Conservation (phyloP, 2,797 vertebrate genomes). For the Gallirallus australis region DNA sequence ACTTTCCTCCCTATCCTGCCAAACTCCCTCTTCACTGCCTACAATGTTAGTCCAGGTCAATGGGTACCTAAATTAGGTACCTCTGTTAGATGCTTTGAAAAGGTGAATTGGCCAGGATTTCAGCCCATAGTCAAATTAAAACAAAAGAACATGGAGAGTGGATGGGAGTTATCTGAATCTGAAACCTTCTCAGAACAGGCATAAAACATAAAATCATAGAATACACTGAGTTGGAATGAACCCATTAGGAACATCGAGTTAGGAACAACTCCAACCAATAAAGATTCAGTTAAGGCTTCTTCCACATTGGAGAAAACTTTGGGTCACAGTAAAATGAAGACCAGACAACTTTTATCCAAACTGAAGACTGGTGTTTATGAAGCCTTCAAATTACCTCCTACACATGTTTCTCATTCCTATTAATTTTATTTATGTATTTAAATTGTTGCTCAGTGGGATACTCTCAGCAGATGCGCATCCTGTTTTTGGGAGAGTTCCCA, state of each 20-base stretch:
- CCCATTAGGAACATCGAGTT: too few species aligned
- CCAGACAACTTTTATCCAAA: not conserved
- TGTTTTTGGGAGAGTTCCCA: not conserved
- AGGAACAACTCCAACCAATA: too few species aligned
- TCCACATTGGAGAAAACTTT: not conserved
- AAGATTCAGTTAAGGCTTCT: not conserved
- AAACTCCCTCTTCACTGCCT: not conserved
- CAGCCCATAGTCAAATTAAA: not conserved
- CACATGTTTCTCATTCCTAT: not conserved
- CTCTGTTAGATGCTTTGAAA: not conserved
- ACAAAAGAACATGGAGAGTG: not conserved
- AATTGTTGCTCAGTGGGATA: not conserved
- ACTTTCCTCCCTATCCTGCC: not conserved
- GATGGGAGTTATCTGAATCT: not conserved
- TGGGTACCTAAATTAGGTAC: not conserved
- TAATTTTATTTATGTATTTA: conserved; percentile 39
- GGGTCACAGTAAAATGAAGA: not conserved
- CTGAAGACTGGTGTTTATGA: not conserved
- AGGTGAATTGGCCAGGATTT: not conserved
- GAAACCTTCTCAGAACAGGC: not conserved
- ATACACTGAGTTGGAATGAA: too few species aligned
- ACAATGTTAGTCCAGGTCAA: not conserved
- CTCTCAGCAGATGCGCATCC: not conserved
- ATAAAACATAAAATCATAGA: too few species aligned
- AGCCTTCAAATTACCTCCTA: not conserved